A percentile compares a stretch with the other conserved stretches of the same genome.
These are phyloP conservation scores for Thymallus thymallus DNA, from an alignment of 2,113 vertebrate genomes.

Conservation along the genomic window DNA sequence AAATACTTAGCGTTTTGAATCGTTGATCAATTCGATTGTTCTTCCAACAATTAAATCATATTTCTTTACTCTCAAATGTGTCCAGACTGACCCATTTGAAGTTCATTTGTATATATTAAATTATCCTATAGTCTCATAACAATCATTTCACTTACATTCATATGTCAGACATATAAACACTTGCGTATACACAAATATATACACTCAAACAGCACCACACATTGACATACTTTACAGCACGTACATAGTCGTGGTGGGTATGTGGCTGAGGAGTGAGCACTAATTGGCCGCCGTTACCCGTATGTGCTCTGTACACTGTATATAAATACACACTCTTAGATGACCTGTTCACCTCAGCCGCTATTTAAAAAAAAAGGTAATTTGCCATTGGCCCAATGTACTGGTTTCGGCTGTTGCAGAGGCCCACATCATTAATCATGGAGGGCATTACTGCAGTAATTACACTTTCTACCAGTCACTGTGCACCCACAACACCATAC, in stretches of 20 bases:
- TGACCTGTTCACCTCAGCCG: constrained; percentile 63
- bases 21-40: not conserved
- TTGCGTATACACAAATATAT: not conserved
- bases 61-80: not conserved
- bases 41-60: not conserved
- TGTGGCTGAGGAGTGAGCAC: constrained; percentile 38
- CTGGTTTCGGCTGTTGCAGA: constrained; percentile 54
- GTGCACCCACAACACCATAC: constrained; percentile 48
- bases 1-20: not conserved
- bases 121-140: too few species aligned
- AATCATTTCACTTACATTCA: too few species aligned
- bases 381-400: constrained; percentile 66
- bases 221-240: not conserved
- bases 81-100: too few species aligned
- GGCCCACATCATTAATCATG: constrained; percentile 71
- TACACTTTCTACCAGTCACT: constrained; percentile 56
- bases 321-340: constrained; percentile 66
- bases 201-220: too few species aligned
- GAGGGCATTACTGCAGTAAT: constrained; percentile 68
- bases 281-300: constrained; percentile 60
- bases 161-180: not conserved
- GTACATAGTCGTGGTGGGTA: constrained; percentile 11
- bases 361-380: constrained; percentile 70
- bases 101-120: too few species aligned
- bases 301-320: constrained; percentile 39